Evolutionary conservation across 2,888 invertebrate genomes (phyloP), one percentile per base, ranked within the genome.

Genomic region (Anoplius nigerrimus): DNA sequence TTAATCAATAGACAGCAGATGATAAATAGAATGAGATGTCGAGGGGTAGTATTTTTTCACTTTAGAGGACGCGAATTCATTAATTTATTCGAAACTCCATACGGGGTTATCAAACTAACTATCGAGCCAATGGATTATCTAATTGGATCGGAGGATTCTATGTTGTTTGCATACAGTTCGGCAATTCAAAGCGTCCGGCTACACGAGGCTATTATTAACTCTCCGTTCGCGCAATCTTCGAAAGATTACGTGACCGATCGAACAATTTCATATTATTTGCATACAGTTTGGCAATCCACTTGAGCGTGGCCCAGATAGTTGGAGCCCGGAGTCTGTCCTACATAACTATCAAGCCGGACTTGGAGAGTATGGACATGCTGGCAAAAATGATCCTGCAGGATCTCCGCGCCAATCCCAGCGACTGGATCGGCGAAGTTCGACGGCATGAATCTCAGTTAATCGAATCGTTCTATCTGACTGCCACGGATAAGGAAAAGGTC

Each of bases 391-490:
- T 87, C 45, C 68, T 83, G 8, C 59, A 71, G 22, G 79, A 84
- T 64, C 63, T 87, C 8, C 69, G 66, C 0, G 61, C 63, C 27
- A 76, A 76, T 60, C 81, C 84, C 0, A 82, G 68, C 6, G 72
- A 60, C 4, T 87, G 85, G 87, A 83, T 86, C 46, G 78, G 64
- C 0, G 75, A 87, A 55, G 77, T 85, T 21, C 81, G 80, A 0
- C 68, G 70, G 53, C 80, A 81, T 46, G 72, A 81, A 56, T 63
- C 69, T 4, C 74, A 87, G 48, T 64, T 87, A 53, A 64, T 87
- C 20, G 83, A 87, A 66, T 73, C 87, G 24, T 87, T 87, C 73
- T 87, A 85, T 48, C 73, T 86, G 18, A 87, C 87, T 0, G 73
- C 78, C 0, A 74, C 80, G 0, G 84, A 87, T 70, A 77, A 77